A percentile compares a stretch with the other conserved stretches of the same genome.
Conservation (phyloP, 2,113 vertebrate genomes). For the Platichthys flesus region DNA sequence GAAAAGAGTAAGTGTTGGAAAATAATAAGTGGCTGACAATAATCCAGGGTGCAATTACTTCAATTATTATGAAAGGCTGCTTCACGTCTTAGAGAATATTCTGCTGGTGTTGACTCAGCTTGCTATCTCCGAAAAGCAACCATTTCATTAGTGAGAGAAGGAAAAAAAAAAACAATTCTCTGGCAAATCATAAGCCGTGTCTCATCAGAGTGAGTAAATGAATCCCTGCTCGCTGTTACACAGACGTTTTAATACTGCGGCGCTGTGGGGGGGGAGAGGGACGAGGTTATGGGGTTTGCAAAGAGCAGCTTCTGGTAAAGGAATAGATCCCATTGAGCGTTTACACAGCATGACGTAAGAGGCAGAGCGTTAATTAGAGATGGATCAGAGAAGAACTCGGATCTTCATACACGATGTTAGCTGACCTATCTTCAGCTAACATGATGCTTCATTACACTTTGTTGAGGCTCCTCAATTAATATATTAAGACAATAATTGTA, state of each 20-base stretch:
- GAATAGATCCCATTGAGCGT: not conserved
- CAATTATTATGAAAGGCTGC: slow-evolving; percentile 47
- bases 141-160: slow-evolving; percentile 60
- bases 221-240: slow-evolving; percentile 44
- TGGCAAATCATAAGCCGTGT: slow-evolving; percentile 68
- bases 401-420: not conserved
- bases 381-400: not conserved
- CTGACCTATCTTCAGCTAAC: not conserved
- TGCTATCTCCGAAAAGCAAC: slow-evolving; percentile 60
- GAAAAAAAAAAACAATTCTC: slow-evolving; percentile 35
- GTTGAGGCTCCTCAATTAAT: not conserved
- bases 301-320: not conserved
- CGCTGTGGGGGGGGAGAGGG: slow-evolving; percentile 5
- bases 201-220: slow-evolving; percentile 67
- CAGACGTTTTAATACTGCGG: slow-evolving; percentile 40
- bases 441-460: not conserved
- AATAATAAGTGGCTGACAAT: slow-evolving; percentile 35
- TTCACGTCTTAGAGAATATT: slow-evolving; percentile 42
- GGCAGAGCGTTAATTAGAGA: not conserved
- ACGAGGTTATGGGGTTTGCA: slow-evolving; percentile 15
- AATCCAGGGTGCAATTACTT: slow-evolving; percentile 47
- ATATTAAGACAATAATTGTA: not conserved
- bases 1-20: slow-evolving; percentile 32
- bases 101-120: slow-evolving; percentile 54
- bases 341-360: not conserved